These are phyloP conservation scores for Ceraclea dissimilis DNA, from an alignment of 2,888 invertebrate species.

Conservation along the genomic window DNA sequence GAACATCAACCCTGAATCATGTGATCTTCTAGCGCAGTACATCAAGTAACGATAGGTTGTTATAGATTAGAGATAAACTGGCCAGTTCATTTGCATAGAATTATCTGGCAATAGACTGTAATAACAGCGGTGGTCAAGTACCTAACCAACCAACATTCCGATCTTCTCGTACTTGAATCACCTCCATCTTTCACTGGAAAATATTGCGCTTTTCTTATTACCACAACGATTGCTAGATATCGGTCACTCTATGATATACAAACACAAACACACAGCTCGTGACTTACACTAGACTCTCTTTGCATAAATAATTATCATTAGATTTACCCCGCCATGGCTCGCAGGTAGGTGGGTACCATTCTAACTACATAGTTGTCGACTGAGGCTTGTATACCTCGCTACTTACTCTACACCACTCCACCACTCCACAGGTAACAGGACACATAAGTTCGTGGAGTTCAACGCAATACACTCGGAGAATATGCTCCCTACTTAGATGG, in stretches of 20 bases:
- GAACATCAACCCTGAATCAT: too few relatives aligned
- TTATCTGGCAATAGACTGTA: slow-evolving; percentile 19
- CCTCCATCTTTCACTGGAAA: background rate
- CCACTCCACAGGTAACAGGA: too few relatives aligned
- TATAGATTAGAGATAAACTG: slow-evolving; percentile 19
- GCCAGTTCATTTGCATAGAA: slow-evolving; percentile 23
- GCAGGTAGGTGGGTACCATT: background rate
- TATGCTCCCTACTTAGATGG: too few relatives aligned
- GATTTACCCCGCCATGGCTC: background rate
- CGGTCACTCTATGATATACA: background rate
- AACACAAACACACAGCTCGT: background rate
- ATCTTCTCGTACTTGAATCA: slow-evolving; percentile 4
- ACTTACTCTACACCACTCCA: too few relatives aligned
- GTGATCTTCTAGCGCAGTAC: too few relatives aligned
- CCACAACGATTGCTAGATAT: background rate
- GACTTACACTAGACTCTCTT: background rate
- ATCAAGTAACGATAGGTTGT: slow-evolving; percentile 3
- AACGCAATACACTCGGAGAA: too few relatives aligned
- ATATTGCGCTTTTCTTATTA: background rate
- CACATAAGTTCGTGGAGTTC: too few relatives aligned
- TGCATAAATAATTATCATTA: slow-evolving; percentile 2
- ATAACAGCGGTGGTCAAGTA: slow-evolving; percentile 11
- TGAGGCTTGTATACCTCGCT: too few relatives aligned
- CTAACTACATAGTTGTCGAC: too few relatives aligned
- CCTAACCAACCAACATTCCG: slow-evolving; percentile 13